These are phyloP conservation scores for Drosophila mettleri DNA, from an alignment of 2,888 invertebrate species.

Conservation along the genomic window DNA sequence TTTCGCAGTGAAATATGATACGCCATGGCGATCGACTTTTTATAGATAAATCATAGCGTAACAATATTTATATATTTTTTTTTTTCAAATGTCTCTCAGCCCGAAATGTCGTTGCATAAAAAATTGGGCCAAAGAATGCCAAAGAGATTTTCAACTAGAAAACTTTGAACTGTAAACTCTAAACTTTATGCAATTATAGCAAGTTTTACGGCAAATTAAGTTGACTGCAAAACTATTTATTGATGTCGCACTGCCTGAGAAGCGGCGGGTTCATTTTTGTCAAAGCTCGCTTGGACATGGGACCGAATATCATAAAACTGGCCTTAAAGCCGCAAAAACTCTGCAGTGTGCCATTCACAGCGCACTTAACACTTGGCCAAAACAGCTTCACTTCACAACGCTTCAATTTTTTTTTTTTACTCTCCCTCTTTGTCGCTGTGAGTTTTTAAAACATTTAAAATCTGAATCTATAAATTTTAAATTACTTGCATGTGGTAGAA, in stretches of 20 bases:
- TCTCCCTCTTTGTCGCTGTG: neutral
- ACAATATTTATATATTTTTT: neutral
- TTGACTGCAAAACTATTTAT: neutral
- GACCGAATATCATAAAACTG: slow-evolving; percentile 34
- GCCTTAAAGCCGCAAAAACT: slow-evolving; percentile 45
- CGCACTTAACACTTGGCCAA: slow-evolving; percentile 40
- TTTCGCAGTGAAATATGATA: neutral
- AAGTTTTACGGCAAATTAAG: neutral
- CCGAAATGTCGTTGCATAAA: no score
- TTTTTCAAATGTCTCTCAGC: neutral
- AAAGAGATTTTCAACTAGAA: no score
- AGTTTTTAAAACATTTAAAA: slow-evolving; percentile 49
- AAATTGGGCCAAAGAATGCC: no score
- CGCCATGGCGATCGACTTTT: neutral
- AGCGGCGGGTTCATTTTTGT: slow-evolving; percentile 17
- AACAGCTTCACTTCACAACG: slow-evolving; percentile 9
- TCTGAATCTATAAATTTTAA: slow-evolving; percentile 63
- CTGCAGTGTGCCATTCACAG: slow-evolving; percentile 39
- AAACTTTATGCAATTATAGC: neutral
- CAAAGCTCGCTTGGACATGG: slow-evolving; percentile 16
- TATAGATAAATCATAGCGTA: neutral
- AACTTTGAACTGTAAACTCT: neutral
- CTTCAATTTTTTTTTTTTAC: neutral
- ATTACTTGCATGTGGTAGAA: slow-evolving; percentile 58
- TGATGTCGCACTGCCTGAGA: no score